Evolutionary conservation across 2,888 invertebrate genomes (phyloP).

Genomic region (Caenorhabditis macrosperma): DNA sequence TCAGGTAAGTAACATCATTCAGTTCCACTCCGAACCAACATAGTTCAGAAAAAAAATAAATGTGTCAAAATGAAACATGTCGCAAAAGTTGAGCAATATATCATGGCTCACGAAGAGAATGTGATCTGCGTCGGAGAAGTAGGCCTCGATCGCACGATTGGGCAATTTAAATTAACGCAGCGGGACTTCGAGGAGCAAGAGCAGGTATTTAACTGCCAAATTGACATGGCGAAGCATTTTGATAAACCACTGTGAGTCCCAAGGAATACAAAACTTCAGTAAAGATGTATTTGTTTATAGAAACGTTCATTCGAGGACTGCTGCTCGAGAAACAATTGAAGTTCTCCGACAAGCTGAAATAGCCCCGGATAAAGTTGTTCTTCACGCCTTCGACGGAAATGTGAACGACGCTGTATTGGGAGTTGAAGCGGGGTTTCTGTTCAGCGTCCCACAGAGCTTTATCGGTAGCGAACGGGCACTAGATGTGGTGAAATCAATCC

Average conservation of each 20-base stretch:
- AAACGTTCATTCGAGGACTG: constrained; percentile 82
- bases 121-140: constrained; percentile 81
- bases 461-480: constrained; percentile 50
- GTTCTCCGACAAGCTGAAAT: constrained; percentile 80
- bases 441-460: constrained; percentile 81
- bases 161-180: constrained; percentile 79
- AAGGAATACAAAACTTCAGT: not conserved
- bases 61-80: constrained; percentile 76
- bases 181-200: constrained; percentile 80
- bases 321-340: constrained; percentile 81
- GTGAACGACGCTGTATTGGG: constrained; percentile 80
- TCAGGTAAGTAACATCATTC: too few species aligned
- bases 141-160: constrained; percentile 81
- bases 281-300: constrained; percentile 73
- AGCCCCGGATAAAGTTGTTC: constrained; percentile 75
- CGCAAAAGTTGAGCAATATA: constrained; percentile 77
- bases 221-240: constrained; percentile 73
- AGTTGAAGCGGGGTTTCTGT: constrained; percentile 81
- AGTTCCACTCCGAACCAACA: too few species aligned
- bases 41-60: constrained; percentile 60
- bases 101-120: constrained; percentile 77
- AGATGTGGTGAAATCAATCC: constrained; percentile 78
- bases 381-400: constrained; percentile 82
- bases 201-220: constrained; percentile 80
- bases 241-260: constrained; percentile 73